Evolutionary conservation across 2,888 invertebrate genomes (phyloP).

Genomic region (Platycnemis pennipes): DNA sequence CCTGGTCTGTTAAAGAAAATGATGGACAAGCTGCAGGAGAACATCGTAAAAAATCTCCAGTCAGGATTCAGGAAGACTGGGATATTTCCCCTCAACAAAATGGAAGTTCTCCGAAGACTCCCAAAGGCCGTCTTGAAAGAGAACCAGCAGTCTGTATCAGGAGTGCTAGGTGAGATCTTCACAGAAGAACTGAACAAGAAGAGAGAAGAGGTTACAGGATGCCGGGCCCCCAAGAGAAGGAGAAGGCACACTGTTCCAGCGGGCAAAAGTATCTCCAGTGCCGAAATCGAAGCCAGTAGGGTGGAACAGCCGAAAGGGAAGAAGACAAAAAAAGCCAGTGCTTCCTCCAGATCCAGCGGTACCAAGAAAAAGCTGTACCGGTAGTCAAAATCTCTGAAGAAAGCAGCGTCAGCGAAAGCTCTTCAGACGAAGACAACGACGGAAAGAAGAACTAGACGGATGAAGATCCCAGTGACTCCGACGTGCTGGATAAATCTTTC

Average conservation of each 20-base stretch:
- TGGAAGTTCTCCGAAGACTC: not conserved
- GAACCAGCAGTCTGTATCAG: not conserved
- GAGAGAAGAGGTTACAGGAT: not conserved
- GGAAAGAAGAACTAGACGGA: not conserved
- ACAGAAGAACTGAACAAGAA: not conserved
- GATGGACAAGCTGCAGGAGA: not conserved
- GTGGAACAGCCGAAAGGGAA: not conserved
- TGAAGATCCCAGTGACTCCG: not conserved
- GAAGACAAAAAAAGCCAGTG: constrained; percentile 8
- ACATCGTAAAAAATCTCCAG: not conserved
- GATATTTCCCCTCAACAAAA: not conserved
- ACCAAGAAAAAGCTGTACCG: not conserved
- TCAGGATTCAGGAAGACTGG: constrained; percentile 41
- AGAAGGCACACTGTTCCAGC: not conserved
- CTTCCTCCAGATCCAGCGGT: constrained; percentile 16
- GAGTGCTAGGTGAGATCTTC: not conserved
- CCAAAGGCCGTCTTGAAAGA: not conserved
- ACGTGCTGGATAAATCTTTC: too few relatives aligned
- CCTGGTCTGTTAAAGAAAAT: not conserved
- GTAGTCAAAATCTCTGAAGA: not conserved
- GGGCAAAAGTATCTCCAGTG: constrained; percentile 6
- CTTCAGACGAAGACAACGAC: constrained; percentile 10
- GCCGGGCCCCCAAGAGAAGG: not conserved
- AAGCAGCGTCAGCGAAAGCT: not conserved
- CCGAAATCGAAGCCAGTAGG: not conserved